A percentile compares a stretch with the other conserved stretches of the same genome.
Evolutionary conservation across 1,140 invertebrate species (phyloP).

Genomic region (Diplogasteroides magnus): DNA sequence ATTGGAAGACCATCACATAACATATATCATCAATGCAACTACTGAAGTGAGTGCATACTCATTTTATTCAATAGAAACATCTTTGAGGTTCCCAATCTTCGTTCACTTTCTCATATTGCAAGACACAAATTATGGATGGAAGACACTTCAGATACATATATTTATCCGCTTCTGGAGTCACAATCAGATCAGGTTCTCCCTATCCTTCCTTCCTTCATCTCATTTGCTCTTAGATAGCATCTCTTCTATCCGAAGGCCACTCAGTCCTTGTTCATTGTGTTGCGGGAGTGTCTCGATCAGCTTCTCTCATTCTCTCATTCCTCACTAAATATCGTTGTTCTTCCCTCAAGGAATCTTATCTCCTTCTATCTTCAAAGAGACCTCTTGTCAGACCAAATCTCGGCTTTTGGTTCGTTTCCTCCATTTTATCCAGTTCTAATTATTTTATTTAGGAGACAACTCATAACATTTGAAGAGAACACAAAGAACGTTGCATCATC

Average conservation of each 20-base stretch:
- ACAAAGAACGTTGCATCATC: neutral
- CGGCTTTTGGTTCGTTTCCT: slow-evolving; percentile 68
- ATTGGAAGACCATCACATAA: neutral
- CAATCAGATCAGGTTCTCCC: neutral
- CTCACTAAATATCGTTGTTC: slow-evolving; percentile 76
- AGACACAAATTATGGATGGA: neutral
- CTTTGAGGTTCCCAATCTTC: neutral
- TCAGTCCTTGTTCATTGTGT: slow-evolving; percentile 73
- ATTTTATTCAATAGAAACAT: neutral
- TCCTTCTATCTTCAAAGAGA: slow-evolving; percentile 62
- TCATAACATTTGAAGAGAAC: neutral
- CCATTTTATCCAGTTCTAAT: neutral
- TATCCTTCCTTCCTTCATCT: neutral
- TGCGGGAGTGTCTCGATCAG: slow-evolving; percentile 77
- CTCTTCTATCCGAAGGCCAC: neutral
- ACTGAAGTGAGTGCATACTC: neutral
- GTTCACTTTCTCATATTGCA: neutral
- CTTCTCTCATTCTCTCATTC: slow-evolving; percentile 69
- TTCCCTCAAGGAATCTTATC: slow-evolving; percentile 59
- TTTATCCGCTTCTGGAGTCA: neutral
- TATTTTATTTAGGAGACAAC: neutral
- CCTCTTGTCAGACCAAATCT: slow-evolving; percentile 79
- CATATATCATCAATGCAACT: neutral
- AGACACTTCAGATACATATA: neutral
- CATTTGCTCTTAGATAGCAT: neutral